A percentile compares a stretch with the other conserved stretches of the same genome.
Evolutionary conservation across 2,797 vertebrate genomes (phyloP).

Genomic region (Xenops minutus): DNA sequence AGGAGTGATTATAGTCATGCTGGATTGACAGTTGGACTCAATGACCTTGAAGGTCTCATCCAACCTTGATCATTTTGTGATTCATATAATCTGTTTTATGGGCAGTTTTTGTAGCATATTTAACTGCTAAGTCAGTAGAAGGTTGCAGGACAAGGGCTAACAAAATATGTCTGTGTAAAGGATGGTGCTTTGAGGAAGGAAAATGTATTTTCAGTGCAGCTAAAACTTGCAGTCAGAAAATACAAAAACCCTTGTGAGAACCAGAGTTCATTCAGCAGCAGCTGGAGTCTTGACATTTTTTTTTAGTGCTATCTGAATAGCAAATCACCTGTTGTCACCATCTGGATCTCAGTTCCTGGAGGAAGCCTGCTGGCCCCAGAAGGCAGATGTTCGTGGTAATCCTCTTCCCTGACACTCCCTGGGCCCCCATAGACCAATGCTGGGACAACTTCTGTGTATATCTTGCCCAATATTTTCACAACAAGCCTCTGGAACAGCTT

Average conservation of each 20-base stretch:
- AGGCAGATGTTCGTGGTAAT: too few relatives aligned
- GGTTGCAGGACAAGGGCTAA: not conserved
- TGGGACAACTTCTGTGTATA: not conserved
- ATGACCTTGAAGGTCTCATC: not conserved
- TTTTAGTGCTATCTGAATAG: too few relatives aligned
- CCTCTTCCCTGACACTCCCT: too few relatives aligned
- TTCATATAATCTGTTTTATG: not conserved
- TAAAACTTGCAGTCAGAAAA: too few relatives aligned
- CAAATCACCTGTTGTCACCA: too few relatives aligned
- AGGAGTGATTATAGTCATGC: not conserved
- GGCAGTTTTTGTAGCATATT: not conserved
- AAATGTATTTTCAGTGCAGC: too few relatives aligned
- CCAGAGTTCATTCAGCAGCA: too few relatives aligned
- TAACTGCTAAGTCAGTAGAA: not conserved
- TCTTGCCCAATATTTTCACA: not conserved
- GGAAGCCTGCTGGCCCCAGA: too few relatives aligned
- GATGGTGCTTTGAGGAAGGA: not conserved
- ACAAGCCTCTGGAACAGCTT: not conserved
- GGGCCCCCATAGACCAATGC: not conserved
- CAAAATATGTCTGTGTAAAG: not conserved
- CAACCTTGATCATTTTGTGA: not conserved
- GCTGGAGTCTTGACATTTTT: too few relatives aligned
- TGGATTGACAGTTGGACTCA: not conserved
- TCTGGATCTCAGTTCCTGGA: too few relatives aligned
- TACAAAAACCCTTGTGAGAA: too few relatives aligned